A percentile compares a stretch with the other conserved stretches of the same genome.
Conservation (phyloP, 2,113 vertebrate species). For the Corydoras maculifer region DNA sequence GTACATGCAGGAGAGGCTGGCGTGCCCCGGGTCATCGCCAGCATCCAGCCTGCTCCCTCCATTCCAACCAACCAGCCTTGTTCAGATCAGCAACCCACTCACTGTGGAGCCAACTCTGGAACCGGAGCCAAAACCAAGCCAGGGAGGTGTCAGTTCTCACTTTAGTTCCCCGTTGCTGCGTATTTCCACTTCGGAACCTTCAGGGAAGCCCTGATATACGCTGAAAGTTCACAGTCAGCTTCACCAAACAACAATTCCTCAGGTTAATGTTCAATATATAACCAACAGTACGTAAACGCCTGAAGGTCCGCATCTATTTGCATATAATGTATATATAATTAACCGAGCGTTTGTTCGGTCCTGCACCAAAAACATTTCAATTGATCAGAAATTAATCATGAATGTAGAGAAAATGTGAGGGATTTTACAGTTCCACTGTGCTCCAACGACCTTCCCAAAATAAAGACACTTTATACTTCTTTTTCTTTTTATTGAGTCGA, state of each 20-base stretch:
- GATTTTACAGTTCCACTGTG: too few species aligned
- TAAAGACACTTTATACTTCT: too few species aligned
- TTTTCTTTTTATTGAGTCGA: too few species aligned
- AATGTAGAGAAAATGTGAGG: too few species aligned
- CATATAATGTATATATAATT: too few species aligned
- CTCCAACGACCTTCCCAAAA: too few species aligned
- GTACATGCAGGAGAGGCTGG: conserved; percentile 78
- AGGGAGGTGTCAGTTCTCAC: conserved; percentile 46
- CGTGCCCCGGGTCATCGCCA: conserved; percentile 68
- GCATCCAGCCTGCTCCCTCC: conserved; percentile 66
- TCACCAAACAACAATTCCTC: not conserved
- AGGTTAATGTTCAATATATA: too few species aligned
- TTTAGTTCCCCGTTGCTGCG: conserved; percentile 77
- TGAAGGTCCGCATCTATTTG: too few species aligned
- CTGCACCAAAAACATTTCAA: too few species aligned
- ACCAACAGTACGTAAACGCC: too few species aligned
- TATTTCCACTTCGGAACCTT: conserved; percentile 63
- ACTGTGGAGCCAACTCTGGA: conserved; percentile 64
- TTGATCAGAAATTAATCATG: too few species aligned
- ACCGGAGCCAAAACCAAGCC: conserved; percentile 42
- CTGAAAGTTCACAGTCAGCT: not conserved
- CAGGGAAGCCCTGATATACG: not conserved
- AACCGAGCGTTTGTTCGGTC: too few species aligned
- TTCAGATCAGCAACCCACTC: conserved; percentile 53
- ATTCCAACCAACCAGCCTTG: conserved; percentile 60